These are phyloP conservation scores for Branchinecta lynchi DNA, from an alignment of 1,140 invertebrate species.

Conservation along the genomic window DNA sequence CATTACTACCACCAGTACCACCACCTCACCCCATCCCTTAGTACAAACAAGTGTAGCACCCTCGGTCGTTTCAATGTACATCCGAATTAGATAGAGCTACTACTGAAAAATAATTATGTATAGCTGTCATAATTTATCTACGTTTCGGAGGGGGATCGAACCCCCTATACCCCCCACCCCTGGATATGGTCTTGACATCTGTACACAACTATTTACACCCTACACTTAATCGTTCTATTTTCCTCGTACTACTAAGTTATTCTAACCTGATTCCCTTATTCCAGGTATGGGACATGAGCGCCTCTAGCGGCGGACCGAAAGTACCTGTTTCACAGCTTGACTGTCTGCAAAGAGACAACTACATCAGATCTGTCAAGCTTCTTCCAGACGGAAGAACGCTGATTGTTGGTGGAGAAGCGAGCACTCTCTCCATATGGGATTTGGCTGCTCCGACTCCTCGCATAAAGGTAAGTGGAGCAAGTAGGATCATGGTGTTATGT, in stretches of 20 bases:
- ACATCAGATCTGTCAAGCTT: conserved; percentile 90
- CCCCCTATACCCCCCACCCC: not conserved
- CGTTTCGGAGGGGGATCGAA: not conserved
- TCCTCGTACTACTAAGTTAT: too few species aligned
- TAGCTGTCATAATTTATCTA: too few species aligned
- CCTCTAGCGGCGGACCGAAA: conserved; percentile 22
- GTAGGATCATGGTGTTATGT: too few species aligned
- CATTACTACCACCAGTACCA: too few species aligned
- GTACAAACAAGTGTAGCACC: too few species aligned
- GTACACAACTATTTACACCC: not conserved
- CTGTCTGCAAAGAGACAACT: conserved; percentile 90
- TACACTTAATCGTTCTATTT: too few species aligned
- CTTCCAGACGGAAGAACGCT: conserved; percentile 88
- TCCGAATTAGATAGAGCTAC: too few species aligned
- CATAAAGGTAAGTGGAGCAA: conserved; percentile 39
- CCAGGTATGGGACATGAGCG: conserved; percentile 47
- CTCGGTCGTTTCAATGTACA: too few species aligned
- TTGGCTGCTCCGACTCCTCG: conserved; percentile 70
- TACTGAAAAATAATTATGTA: too few species aligned
- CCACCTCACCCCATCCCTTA: too few species aligned
- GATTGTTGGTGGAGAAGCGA: conserved; percentile 92
- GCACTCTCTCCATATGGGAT: conserved; percentile 92
- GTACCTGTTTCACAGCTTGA: conserved; percentile 73
- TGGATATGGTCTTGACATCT: not conserved
- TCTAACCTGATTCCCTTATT: not conserved